These are phyloP conservation scores for Drepanosiphum platanoidis DNA, from an alignment of 2,888 invertebrate species.

Conservation along the genomic window DNA sequence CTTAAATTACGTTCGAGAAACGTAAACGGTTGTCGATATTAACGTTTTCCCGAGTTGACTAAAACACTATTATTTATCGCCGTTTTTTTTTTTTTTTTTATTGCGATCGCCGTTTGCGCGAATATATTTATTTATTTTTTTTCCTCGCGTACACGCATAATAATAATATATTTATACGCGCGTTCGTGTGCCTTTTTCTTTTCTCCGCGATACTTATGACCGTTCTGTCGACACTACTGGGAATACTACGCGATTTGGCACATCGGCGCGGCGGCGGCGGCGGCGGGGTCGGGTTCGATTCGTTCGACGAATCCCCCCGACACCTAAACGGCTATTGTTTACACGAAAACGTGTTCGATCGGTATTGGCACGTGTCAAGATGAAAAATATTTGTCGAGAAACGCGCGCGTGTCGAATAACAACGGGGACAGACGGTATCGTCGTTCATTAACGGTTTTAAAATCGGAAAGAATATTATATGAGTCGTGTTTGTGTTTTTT, in stretches of 20 bases:
- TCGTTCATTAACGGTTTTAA: too few species aligned
- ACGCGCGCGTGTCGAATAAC: too few species aligned
- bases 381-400: too few species aligned
- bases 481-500: too few species aligned
- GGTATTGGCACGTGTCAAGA: too few species aligned
- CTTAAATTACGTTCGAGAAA: conserved; percentile 6
- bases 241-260: neutral
- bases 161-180: too few species aligned
- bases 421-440: too few species aligned
- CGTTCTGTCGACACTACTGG: neutral
- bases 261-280: neutral
- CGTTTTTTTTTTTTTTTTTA: neutral
- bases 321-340: too few species aligned
- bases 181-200: too few species aligned
- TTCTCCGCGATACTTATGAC: neutral
- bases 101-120: neutral
- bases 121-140: neutral
- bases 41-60: neutral
- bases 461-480: too few species aligned
- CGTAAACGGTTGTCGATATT: conserved; percentile 2
- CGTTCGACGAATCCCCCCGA: too few species aligned
- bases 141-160: neutral
- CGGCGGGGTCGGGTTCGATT: neutral
- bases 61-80: neutral
- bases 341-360: too few species aligned